Base-by-base conservation (phyloP, 2,888 invertebrate genomes). In the Trilocha varians region DNA sequence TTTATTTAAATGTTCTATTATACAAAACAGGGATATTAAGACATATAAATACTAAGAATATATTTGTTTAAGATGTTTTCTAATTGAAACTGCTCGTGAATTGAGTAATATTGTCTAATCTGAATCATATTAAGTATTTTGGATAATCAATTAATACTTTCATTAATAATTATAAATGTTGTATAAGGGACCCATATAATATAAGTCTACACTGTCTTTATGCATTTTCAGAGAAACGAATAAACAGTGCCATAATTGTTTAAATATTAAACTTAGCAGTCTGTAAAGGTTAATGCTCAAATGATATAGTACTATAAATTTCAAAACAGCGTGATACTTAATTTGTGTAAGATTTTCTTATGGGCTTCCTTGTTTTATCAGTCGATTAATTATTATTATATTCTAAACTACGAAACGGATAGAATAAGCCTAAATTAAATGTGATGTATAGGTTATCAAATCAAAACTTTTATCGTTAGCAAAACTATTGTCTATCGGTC, bases 211-310 rank as follows among this genome's bases (percentile, higher is more conserved):
- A 52, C 45, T 45, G 50, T 50, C 59, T 50, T 56, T 56, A 43
- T 48, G 47, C 56, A 57, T 57, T 56, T 59, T 62, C 65, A 60
- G 65, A 62, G 65, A 74, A 83, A 76, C 84, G 79, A 83, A 74
- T 57, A 55, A 65, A 67, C 75, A 70, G 84, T 84, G 84, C 84
- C 84, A 84, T 84, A 82, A 65, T 62, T 68, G 58, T 64, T 68
- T 59, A 56, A 59, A 65, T 60, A 58, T 50, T 50, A 51, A 67
- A 69, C 65, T 62, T 52, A 65, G 61, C 61, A 53, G 55, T 62
- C 61, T 63, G 64, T 66, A 47, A 59, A 55, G 57, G 48, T 70
- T 79, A n/a, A n/a, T 80, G 79, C 82, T 83, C 80, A 78, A 79
- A 65, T 54, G 47, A 50, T 57, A 59, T 59, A 57, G 47, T 53